Evolutionary conservation across 2,113 vertebrate species (phyloP).

Genomic region (Tringa solitaria): DNA sequence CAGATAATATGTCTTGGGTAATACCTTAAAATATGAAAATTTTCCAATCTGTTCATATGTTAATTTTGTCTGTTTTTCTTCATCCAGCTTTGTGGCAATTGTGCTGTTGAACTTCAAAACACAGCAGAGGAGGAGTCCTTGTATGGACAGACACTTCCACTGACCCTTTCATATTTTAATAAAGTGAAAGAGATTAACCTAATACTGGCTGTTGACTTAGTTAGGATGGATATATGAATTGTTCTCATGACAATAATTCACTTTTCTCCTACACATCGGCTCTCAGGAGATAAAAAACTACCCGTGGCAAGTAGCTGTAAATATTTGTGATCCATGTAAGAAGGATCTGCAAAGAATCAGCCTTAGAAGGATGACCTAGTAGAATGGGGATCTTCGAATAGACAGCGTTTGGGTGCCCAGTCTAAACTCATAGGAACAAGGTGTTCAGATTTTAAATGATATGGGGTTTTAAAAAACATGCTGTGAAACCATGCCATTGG

Average conservation of each 20-base stretch:
- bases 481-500: not conserved
- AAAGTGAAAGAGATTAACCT: not conserved
- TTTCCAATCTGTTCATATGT: not conserved
- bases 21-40: not conserved
- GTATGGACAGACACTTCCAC: not conserved
- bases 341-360: not conserved
- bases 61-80: not conserved
- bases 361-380: not conserved
- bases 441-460: not conserved
- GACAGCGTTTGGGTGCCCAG: not conserved
- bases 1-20: not conserved
- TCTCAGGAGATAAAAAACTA: not conserved
- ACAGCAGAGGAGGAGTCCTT: not conserved
- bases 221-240: not conserved
- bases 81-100: not conserved
- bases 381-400: not conserved
- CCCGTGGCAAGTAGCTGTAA: not conserved
- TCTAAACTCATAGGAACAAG: not conserved
- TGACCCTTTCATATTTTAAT: not conserved
- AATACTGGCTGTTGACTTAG: not conserved
- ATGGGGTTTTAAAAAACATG: not conserved
- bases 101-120: not conserved
- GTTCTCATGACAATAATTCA: not conserved
- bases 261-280: not conserved
- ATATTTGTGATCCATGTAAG: not conserved